Evolutionary conservation across 2,113 vertebrate species (phyloP).

Genomic region (Dicrurus megarhynchus): DNA sequence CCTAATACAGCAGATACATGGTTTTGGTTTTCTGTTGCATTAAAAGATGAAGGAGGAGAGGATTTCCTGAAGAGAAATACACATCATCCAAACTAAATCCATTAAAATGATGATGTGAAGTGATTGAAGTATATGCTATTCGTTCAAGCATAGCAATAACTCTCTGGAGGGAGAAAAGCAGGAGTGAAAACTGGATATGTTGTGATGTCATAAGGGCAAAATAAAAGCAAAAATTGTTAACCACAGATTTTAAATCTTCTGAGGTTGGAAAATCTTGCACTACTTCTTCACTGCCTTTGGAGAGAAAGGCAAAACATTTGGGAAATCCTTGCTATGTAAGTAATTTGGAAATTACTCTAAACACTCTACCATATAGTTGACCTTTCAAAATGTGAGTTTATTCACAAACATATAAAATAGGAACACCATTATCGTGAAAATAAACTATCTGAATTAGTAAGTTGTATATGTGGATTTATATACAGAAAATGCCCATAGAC

Average conservation of each 20-base stretch:
- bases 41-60: not conserved
- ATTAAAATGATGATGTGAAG: conserved; percentile 10
- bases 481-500: not conserved
- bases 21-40: not conserved
- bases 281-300: not conserved
- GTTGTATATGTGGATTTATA: not conserved
- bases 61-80: not conserved
- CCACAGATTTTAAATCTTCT: not conserved
- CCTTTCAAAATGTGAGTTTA: not conserved
- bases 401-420: not conserved
- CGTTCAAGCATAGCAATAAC: not conserved
- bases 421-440: not conserved
- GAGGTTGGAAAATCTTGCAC: not conserved
- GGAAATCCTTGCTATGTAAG: not conserved
- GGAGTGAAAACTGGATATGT: not conserved
- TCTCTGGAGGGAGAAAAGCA: not conserved
- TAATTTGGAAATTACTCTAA: not conserved
- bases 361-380: not conserved
- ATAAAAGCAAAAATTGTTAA: not conserved
- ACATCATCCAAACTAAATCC: not conserved
- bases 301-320: not conserved
- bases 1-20: not conserved
- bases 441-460: not conserved
- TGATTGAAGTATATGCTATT: not conserved
- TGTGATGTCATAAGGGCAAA: not conserved